Percentiles rank a stretch among this genome's conserved stretches.
phyloP scores from a whole-genome alignment of 2,888 invertebrate genomes.

The Folsomia candida region DNA sequence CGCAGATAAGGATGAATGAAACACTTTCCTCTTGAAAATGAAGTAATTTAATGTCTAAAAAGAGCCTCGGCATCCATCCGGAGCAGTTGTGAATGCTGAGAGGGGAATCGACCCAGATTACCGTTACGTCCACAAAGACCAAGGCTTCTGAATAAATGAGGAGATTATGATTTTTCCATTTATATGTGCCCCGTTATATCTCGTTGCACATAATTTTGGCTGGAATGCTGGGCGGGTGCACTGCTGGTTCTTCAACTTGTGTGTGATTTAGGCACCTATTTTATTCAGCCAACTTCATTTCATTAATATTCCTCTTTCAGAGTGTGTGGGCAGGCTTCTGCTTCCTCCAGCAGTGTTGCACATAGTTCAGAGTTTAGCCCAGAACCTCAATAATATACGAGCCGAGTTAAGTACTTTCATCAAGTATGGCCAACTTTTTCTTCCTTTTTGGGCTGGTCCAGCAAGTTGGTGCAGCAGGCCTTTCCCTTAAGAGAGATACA shows the following conservation, averaged over 20 bases:
- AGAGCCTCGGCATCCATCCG: not conserved
- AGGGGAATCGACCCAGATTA: conserved; percentile 9
- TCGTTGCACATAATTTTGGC: not conserved
- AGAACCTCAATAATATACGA: not conserved
- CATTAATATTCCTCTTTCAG: not conserved
- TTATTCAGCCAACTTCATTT: not conserved
- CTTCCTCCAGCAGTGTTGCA: not conserved
- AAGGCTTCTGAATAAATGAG: conserved; percentile 8
- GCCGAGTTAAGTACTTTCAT: not conserved
- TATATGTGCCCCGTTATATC: not conserved
- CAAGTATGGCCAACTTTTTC: not conserved
- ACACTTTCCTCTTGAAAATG: not conserved
- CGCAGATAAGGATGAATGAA: not conserved
- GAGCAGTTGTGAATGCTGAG: not conserved
- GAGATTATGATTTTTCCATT: not conserved
- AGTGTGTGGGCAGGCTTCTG: not conserved
- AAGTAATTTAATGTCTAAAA: not conserved
- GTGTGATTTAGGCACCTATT: not conserved
- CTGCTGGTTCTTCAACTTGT: too few relatives aligned
- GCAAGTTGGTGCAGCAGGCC: not conserved
- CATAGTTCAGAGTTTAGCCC: not conserved
- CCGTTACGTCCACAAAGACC: conserved; percentile 6
- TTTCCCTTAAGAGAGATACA: conserved; percentile 18
- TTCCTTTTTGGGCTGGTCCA: too few relatives aligned
- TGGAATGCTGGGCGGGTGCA: not conserved